Base-by-base conservation (phyloP, 2,797 vertebrate genomes). In the Anguilla pacifica region DNA sequence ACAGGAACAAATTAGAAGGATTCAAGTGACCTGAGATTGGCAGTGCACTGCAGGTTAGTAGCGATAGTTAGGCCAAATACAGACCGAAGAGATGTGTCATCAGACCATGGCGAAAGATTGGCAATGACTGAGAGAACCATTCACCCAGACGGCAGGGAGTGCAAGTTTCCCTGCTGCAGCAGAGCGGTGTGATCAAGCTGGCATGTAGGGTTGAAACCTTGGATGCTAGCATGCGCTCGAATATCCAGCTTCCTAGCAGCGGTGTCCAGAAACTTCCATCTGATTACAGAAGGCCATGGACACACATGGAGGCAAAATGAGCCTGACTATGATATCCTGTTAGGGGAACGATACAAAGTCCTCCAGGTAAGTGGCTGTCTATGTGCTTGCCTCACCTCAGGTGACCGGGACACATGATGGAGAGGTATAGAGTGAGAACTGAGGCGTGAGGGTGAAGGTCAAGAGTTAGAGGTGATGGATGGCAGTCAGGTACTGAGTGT, bases 271-370 rank as follows among this genome's bases (percentile, higher is more conserved):
- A 51, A 83, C 81, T 79, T 61, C 57, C 53, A 79, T 85, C 67
- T 35, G 64, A 61, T 49, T 53, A 59, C 17, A 74, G 39, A 88
- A 6, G 86, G 87, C 87, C 74, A 88, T 46, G 51, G 67, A 84
- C 81, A 81, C 49, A 87, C 61, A 72, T 10, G 15, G 81, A 13
- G 86, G 82, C 57, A 67, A 85, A 87, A 87, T 72, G 84, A 61
- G 85, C 35, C 86, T 81, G 84, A 86, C 43, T 57, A 79, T 39
- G 57, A 83, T 39, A 85, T 17, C 55, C 64, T 74, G 22, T 59
- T 49, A 85, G 35, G 39, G 6, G 59, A 35, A 67, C 10, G 84
- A 46, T 6, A 70, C 17, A 31, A 55, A 51, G 28, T n/a, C 35
- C 83, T 81, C 70, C 49, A 31, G 86, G 39, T 70, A 11, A 19